Base-by-base conservation (phyloP, 2,113 vertebrate species). In the Brienomyrus brachyistius region DNA sequence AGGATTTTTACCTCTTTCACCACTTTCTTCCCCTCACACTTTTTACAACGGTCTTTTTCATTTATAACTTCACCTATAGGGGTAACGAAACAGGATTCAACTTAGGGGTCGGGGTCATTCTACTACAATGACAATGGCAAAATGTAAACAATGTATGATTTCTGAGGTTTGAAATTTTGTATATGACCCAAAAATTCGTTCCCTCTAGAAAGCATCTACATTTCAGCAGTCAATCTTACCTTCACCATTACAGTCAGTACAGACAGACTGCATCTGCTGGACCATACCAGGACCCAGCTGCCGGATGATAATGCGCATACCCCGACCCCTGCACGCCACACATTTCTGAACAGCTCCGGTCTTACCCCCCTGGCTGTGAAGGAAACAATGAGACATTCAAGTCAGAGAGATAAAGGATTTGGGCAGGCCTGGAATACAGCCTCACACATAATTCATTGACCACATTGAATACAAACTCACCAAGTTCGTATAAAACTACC, bases 211-310 rank as follows among this genome's bases (percentile, higher is more conserved):
- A 17, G 31, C 35, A 7, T 19, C 74, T 17, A 80, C 31, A 80
- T 80, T 19, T 43, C 13, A 17, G 35, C 74, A 80, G 6, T 43
- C n/a, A 87, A 27, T 56, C 70, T 92, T 96, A 99, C 98, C 98
- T 95, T 99, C 98, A 94, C 98, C 98, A 2, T 96, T 99, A 95
- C 98, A 99, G 93, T 99, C 98, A 5, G 97, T 97, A 89, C 98
- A 99, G 85, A 99, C 98, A 1, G 98, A 99, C 94, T 99, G 98
- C 98, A 99, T 99, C 95, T 99, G 98, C 92, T 99, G 98, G 31
- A 99, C 98, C 98, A 99, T 99, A 0, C 98, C 98, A 1, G 98
- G 98, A 89, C 97, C 98, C 95, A 99, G 96, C 94, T 99, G 98
- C 93, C 98, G 97, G 92, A 99, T 99, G 97, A 99, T 98, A 93